These are phyloP conservation scores for Micropoecilia bifurca DNA, from an alignment of 2,797 vertebrate genomes.

Conservation along the genomic window DNA sequence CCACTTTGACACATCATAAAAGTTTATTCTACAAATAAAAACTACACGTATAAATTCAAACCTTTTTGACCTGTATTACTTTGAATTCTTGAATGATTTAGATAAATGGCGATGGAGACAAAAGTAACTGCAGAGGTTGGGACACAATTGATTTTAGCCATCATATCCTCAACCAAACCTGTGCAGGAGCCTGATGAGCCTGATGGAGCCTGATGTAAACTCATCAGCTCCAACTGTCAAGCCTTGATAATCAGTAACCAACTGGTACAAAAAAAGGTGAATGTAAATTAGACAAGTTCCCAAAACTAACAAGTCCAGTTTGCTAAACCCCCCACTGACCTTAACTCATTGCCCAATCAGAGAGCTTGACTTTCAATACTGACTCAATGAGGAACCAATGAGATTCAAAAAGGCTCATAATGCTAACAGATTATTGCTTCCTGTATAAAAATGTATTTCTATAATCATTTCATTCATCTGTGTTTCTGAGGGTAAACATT, in stretches of 20 bases:
- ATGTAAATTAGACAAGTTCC: conserved; percentile 1
- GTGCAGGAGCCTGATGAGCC: too few relatives aligned
- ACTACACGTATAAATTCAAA: not conserved
- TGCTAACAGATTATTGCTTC: conserved; percentile 48
- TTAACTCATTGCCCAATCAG: conserved; percentile 56
- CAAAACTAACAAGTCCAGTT: conserved; percentile 12
- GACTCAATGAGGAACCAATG: conserved; percentile 60
- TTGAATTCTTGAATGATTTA: not conserved
- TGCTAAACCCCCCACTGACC: conserved; percentile 34
- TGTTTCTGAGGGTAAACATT: conserved; percentile 73
- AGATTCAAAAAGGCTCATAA: conserved; percentile 56
- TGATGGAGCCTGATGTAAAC: too few relatives aligned
- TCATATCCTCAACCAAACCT: not conserved
- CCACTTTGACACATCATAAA: not conserved
- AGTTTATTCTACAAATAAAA: not conserved
- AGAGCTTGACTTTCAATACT: conserved; percentile 69
- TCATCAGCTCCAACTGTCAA: conserved; percentile 7
- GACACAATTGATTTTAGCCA: not conserved
- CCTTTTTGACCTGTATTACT: not conserved
- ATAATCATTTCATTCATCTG: conserved; percentile 57
- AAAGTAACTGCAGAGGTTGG: not conserved
- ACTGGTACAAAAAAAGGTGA: conserved; percentile 4
- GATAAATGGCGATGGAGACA: not conserved
- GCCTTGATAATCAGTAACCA: conserved; percentile 19
- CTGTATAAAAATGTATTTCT: conserved; percentile 65